phyloP scores from a whole-genome alignment of 2,113 vertebrate genomes.

The Oreotrochilus melanogaster region DNA sequence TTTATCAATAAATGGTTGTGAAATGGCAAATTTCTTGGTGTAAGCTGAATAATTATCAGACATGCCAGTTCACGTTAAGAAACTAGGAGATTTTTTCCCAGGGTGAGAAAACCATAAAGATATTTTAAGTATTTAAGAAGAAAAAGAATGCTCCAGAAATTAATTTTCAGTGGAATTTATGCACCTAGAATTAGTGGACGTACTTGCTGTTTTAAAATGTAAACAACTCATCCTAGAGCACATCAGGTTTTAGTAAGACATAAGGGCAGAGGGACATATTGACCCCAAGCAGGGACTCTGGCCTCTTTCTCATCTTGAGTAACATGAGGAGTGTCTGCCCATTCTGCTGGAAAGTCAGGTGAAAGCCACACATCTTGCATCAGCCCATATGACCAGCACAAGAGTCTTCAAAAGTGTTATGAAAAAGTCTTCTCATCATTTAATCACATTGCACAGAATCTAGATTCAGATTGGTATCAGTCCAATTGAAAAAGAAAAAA shows the following conservation, averaged over 20 bases:
- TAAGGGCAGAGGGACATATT: background rate
- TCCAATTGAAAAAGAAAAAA: background rate
- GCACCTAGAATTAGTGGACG: background rate
- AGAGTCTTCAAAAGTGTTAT: background rate
- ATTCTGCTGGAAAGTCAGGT: background rate
- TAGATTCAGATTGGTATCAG: background rate
- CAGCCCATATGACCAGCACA: background rate
- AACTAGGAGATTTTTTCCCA: background rate
- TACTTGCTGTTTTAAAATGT: background rate
- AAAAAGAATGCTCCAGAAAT: constrained; percentile 2
- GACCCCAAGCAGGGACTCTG: background rate
- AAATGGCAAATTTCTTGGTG: background rate
- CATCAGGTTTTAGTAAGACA: background rate
- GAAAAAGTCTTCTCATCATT: background rate
- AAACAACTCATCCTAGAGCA: background rate
- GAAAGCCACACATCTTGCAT: background rate
- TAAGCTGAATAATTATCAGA: background rate
- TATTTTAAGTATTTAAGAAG: background rate
- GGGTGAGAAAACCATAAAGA: background rate
- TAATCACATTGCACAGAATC: background rate
- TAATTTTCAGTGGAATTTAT: background rate
- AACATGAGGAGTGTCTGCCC: fast-evolving
- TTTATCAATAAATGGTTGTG: background rate
- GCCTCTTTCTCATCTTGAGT: background rate
- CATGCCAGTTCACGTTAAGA: background rate